Evolutionary conservation across 2,888 invertebrate species (phyloP), one percentile per base, ranked within the genome.

Genomic region (Pollenia griseotomentosa): DNA sequence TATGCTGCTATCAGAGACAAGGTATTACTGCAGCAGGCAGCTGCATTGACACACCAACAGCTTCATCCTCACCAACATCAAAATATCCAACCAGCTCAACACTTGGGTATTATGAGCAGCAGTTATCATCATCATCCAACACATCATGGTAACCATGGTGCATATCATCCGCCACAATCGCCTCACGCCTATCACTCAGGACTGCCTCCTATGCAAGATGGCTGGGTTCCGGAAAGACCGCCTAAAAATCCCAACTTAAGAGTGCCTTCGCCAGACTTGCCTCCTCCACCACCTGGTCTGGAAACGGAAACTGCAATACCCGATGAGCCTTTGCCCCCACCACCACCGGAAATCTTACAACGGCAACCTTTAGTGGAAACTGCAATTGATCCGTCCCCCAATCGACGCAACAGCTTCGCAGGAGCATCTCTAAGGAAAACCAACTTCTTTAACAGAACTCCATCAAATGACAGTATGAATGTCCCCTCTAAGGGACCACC

Each of bases 161-260:
- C 33, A 33, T 33, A 55, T 2, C 71, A 53, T 71, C 48, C 79
- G 14, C 82, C 46, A 8, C 88, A 46, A 7, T 82, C 59, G 16
- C 82, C 82, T 0, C 71, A 55, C 16, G 14, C 53, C 1, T 77
- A 80, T 78, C 63, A 55, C 48, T 57, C 23, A 6, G 84, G 68
- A 44, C 55, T 55, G 2, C 0, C 75, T 8, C 61, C 95, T 95
- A 0, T 94, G 95, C 55, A 95, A 95, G 77, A 94, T 95, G 61
- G 96, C 89, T 96, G 96, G 95, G 95, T 96, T 0, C 96, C 96
- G 1, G 96, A 96, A 89, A 93, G 96, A 88, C 97, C 97, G 12
- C 97, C 97, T 5, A 97, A 97, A 93, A 96, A 96, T 92, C 96
- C 96, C 3, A 93, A 96, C 84, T 91, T 95, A 89, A 94, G 94